Evolutionary conservation across 2,113 vertebrate species (phyloP), one percentile per base, ranked within the genome.

Genomic region (Limnothrissa miodon): DNA sequence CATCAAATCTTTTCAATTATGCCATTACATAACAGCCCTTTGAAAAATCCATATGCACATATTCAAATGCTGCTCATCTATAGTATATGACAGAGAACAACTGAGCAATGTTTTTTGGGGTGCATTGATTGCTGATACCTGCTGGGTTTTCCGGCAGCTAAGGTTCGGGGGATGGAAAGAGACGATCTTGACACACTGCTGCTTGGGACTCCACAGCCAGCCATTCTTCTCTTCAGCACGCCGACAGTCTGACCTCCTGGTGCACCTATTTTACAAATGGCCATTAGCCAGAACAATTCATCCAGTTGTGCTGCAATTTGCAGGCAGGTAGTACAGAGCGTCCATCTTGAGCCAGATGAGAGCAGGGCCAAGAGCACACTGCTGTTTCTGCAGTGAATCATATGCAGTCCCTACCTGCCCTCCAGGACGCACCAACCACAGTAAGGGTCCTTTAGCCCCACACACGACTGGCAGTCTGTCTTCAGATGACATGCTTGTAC

Each of bases 391-490:
- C 29, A 36, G 29, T 36, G 79, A 29, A 39, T 74, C n/a, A 46
- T 29, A 48, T 2, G 66, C 48, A 45, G 36, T n/a, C 21, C 94
- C 94, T 91, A 97, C 96, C 90, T 95, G 91, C 96, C 96, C 90
- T 99, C 96, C 39, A 94, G 82, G 21, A 97, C 97, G 6, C 98
- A 99, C 98, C 98, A 99, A 89, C 98, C 98, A 0, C 98, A 99
- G 93, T 98, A 99, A 0, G 97, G 98, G 79, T 99, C 98, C 90
- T 91, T 94, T 0, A 95, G 93, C 0, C 92, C 80, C 1, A 93
- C 87, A 45, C 98, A 99, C 74, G 95, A 94, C 0, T 90, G 87
- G n/a, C 98, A 99, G 93, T 93, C 94, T 0, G 36, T 86, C 81
- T 96, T 95, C 39, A 88, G 92, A 46, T 92, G 86, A 86, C 98